Conservation (phyloP, 2,888 invertebrate species). For the Cerastis rubricosa region DNA sequence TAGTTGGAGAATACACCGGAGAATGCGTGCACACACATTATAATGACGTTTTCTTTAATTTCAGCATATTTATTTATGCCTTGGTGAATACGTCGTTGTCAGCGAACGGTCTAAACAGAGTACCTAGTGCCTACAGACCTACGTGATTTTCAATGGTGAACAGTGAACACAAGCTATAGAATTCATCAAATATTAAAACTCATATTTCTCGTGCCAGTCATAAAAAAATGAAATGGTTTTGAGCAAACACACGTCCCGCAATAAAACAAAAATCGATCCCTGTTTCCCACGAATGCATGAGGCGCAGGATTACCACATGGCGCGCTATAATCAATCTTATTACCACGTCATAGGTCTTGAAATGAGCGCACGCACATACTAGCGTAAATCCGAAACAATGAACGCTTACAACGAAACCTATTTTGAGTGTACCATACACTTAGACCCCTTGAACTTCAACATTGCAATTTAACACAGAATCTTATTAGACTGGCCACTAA, state of each 20-base stretch:
- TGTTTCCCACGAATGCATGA: conserved; percentile 65
- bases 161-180: conserved; percentile 12
- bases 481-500: conserved; percentile 53
- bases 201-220: conserved; percentile 49
- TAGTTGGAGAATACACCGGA: neutral
- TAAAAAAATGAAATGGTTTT: conserved; percentile 65
- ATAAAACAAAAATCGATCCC: conserved; percentile 67
- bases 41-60: neutral
- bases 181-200: conserved; percentile 46
- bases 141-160: neutral
- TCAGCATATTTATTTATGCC: neutral
- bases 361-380: conserved; percentile 24
- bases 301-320: conserved; percentile 20
- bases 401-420: conserved; percentile 65
- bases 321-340: conserved; percentile 47
- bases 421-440: conserved; percentile 59
- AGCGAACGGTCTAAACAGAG: neutral
- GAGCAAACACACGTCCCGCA: conserved; percentile 56
- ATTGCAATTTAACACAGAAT: conserved; percentile 33
- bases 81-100: neutral
- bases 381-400: conserved; percentile 64
- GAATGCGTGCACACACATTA: neutral
- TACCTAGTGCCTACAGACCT: neutral
- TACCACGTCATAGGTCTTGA: conserved; percentile 25
- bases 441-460: conserved; percentile 56